Evolutionary conservation across 92 coral and sea anemone genomes (phyloP).

Genomic region (Plumapathes pennacea): DNA sequence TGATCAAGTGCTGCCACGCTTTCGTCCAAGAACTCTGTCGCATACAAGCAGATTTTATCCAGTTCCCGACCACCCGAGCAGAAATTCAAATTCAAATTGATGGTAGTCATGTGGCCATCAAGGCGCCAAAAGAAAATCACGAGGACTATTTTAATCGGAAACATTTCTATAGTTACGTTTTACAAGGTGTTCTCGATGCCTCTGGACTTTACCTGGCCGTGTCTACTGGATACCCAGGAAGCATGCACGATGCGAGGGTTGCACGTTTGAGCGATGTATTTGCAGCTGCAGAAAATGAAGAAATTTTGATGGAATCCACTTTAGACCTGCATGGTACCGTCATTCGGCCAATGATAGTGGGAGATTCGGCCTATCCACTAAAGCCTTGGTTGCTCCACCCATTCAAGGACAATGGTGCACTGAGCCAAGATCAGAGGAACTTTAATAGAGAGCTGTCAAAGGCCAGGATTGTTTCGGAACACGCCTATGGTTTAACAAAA

Average conservation of each 20-base stretch:
- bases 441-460: constrained; percentile 38
- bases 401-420: constrained; percentile 29
- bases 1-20: constrained; percentile 29
- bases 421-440: constrained; percentile 22
- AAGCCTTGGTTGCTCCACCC: constrained; percentile 29
- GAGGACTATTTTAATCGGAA: constrained; percentile 33
- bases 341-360: constrained; percentile 37
- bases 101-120: constrained; percentile 31
- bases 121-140: constrained; percentile 6
- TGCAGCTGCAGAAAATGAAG: constrained; percentile 15
- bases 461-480: constrained; percentile 32
- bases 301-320: constrained; percentile 14
- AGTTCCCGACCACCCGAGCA: constrained; percentile 19
- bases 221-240: constrained; percentile 33
- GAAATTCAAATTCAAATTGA: constrained; percentile 9
- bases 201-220: constrained; percentile 20
- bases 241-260: constrained; percentile 19
- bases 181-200: constrained; percentile 13
- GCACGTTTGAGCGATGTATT: not conserved
- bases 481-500: constrained; percentile 39
- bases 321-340: constrained; percentile 15
- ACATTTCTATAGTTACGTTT: constrained; percentile 27
- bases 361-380: constrained; percentile 52
- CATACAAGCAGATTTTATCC: constrained; percentile 12
- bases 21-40: constrained; percentile 12